Base-by-base conservation (phyloP, 1,140 invertebrate species). In the Linepithema humile region DNA sequence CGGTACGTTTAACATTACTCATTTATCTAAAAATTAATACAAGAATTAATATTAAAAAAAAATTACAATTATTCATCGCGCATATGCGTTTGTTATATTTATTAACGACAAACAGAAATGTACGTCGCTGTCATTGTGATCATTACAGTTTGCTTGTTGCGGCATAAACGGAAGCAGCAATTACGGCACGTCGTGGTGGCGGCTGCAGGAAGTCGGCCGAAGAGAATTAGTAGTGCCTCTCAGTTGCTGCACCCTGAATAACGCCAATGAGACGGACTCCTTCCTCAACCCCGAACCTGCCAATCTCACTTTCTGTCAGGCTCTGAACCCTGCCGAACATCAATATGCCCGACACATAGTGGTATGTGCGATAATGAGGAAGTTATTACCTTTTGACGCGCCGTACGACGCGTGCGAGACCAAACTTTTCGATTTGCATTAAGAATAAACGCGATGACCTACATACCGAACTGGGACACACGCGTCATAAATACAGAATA, bases 101-200 rank as follows among this genome's bases (percentile, higher is more conserved):
- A 48, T 20, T 62, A 20, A 4, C n/a, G 35, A 9, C 1, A 43
- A 75, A 73, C 23, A 5, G 38, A 35, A 35, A 45, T 35, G 26
- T 15, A 15, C 26, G 12, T 69, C 23, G 12, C 32, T 26, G 7
- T 67, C 20, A 5, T 67, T 67, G 6, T 78, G 65, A 86, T 60
- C 43, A 83, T 77, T 87, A 59, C 92, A 97, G 96, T 97, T 98
- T 89, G 95, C 97, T 77, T 98, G 98, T 90, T 98, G 98, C 92
- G 98, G 97, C 10, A 97, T 98, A 89, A 95, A 96, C 38, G 96
- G 96, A 84, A 96, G 96, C 2, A 95, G 95, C 60, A 98, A 98
- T 95, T 98, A 98, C 93, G 96, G 97, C 84, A 97, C 97, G 74
- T 98, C 97, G 0, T 93, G 96, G 89, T 98, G 97, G 97, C 95